Percentiles rank a stretch among this genome's conserved stretches.
Evolutionary conservation across 2,797 vertebrate genomes (phyloP).

Genomic region (Urophycis tenuis): DNA sequence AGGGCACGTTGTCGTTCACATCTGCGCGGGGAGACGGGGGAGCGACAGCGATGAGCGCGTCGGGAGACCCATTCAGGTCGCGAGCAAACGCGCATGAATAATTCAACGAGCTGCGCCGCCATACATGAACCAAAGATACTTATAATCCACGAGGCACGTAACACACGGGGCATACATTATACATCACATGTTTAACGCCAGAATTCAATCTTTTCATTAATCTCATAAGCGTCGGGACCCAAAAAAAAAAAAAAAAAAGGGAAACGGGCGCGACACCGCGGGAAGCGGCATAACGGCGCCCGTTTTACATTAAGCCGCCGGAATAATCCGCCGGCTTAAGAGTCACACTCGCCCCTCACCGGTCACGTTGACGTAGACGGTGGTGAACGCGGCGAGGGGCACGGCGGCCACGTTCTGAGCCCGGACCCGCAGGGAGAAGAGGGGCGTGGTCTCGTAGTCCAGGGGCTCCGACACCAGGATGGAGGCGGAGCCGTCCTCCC

Average conservation of each 20-base stretch:
- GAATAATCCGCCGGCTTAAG: neutral
- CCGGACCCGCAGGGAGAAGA: constrained; percentile 78
- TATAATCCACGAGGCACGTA: neutral
- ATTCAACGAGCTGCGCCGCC: too few species aligned
- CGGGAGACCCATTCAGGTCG: neutral
- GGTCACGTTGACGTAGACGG: constrained; percentile 78
- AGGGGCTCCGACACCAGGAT: constrained; percentile 82
- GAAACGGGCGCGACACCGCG: too few species aligned
- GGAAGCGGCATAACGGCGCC: neutral
- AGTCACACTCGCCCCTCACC: constrained; percentile 57
- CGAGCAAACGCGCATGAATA: too few species aligned
- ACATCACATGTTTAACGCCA: neutral
- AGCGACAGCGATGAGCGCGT: neutral
- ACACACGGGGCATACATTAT: too few species aligned
- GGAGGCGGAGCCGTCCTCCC: constrained; percentile 80
- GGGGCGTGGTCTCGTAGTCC: constrained; percentile 82
- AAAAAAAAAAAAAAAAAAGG: neutral
- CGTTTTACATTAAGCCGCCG: neutral
- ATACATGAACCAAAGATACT: too few species aligned
- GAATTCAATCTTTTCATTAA: neutral
- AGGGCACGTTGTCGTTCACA: constrained; percentile 90
- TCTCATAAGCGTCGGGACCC: neutral
- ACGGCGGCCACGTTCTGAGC: constrained; percentile 84
- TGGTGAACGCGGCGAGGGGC: constrained; percentile 81
- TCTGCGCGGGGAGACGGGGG: constrained; percentile 61